These are phyloP conservation scores for Rhabdornis inornatus DNA, from an alignment of 2,113 vertebrate species.

Conservation along the genomic window DNA sequence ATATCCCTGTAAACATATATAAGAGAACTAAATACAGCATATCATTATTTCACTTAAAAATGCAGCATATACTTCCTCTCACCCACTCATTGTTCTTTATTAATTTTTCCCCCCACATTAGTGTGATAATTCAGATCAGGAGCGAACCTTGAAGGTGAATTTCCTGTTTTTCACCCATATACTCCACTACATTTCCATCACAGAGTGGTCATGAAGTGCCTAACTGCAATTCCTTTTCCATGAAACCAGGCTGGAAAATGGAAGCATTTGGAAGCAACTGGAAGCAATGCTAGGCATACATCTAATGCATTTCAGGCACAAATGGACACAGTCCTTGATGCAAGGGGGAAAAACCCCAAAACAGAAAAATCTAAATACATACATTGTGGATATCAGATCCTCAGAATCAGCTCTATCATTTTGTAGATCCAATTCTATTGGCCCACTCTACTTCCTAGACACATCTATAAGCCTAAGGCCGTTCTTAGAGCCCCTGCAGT, in stretches of 20 bases:
- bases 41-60: background rate
- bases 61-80: background rate
- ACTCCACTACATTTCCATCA: background rate
- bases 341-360: rapidly evolving
- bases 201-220: background rate
- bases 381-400: background rate
- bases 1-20: rapidly evolving
- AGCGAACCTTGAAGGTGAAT: background rate
- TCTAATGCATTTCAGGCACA: background rate
- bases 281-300: background rate
- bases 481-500: background rate
- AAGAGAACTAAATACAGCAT: background rate
- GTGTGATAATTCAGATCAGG: background rate
- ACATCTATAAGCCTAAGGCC: background rate
- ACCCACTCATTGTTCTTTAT: background rate
- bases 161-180: background rate
- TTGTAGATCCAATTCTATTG: background rate
- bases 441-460: background rate
- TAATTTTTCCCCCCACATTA: background rate
- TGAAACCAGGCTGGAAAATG: background rate
- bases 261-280: background rate
- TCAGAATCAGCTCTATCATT: background rate
- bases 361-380: background rate
- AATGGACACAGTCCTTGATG: background rate
- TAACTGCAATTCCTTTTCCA: background rate